Conservation (phyloP, 2,113 vertebrate genomes). For the Castor canadensis region DNA sequence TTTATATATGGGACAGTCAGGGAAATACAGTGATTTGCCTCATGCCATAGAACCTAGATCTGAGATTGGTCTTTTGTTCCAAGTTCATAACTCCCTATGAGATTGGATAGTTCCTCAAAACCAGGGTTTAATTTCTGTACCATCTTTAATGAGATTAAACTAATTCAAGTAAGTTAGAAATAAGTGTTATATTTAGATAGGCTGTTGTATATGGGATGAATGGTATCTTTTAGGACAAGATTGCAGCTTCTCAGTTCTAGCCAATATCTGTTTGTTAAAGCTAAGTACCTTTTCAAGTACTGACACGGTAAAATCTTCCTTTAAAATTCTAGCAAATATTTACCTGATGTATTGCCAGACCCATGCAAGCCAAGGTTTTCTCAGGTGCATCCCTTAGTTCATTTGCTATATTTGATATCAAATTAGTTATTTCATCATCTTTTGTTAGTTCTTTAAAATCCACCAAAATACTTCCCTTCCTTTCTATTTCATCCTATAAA, state of each 20-base stretch:
- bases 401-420: constrained; percentile 84
- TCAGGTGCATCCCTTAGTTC: constrained; percentile 94
- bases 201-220: background rate
- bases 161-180: background rate
- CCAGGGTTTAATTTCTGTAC: background rate
- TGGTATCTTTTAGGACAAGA: background rate
- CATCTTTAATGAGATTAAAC: background rate
- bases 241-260: background rate
- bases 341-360: constrained; percentile 97
- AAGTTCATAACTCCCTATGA: background rate
- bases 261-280: constrained; percentile 2
- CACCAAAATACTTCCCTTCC: constrained; percentile 97
- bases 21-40: background rate
- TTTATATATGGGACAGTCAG: background rate
- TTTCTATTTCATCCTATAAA: constrained; percentile 97
- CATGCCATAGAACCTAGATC: background rate
- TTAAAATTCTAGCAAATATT: constrained; percentile 39
- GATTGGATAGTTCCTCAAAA: background rate
- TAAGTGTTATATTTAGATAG: background rate
- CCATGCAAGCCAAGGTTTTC: constrained; percentile 93
- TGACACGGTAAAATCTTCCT: background rate
- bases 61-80: background rate
- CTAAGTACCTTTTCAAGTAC: background rate
- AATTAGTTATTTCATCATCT: constrained; percentile 82
- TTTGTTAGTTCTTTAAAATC: constrained; percentile 92